Evolutionary conservation across 2,888 invertebrate species (phyloP).

Genomic region (Phrixothrix hirtus): DNA sequence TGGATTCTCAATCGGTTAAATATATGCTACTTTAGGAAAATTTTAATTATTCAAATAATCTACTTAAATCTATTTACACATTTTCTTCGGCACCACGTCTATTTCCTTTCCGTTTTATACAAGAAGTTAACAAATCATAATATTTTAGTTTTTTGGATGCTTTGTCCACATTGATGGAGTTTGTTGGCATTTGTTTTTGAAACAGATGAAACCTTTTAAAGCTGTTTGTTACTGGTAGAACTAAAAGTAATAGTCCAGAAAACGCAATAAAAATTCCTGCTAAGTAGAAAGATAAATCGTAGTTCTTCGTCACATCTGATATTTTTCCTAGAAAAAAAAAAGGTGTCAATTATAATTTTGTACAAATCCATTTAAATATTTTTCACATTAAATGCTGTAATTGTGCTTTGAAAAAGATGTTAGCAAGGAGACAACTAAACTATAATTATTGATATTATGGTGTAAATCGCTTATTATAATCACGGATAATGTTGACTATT

Average conservation of each 20-base stretch:
- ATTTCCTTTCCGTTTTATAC: slow-evolving; percentile 41
- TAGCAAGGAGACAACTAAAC: too few relatives aligned
- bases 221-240: slow-evolving; percentile 50
- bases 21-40: too few relatives aligned
- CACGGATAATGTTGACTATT: too few relatives aligned
- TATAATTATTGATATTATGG: too few relatives aligned
- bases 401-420: too few relatives aligned
- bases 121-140: slow-evolving; percentile 42
- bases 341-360: too few relatives aligned
- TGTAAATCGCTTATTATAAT: too few relatives aligned
- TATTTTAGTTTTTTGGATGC: slow-evolving; percentile 39
- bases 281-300: slow-evolving; percentile 79
- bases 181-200: slow-evolving; percentile 45
- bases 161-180: slow-evolving; percentile 35
- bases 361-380: too few relatives aligned
- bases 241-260: slow-evolving; percentile 68
- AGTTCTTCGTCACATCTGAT: slow-evolving; percentile 75
- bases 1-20: too few relatives aligned
- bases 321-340: slow-evolving; percentile 68
- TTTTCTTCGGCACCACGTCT: slow-evolving; percentile 38
- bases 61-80: slow-evolving; percentile 39
- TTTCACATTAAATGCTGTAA: too few relatives aligned
- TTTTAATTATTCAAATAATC: too few relatives aligned
- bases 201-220: slow-evolving; percentile 46
- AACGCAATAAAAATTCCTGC: slow-evolving; percentile 78